Base-by-base conservation (phyloP, 2,797 vertebrate species). In the Antrozous pallidus region DNA sequence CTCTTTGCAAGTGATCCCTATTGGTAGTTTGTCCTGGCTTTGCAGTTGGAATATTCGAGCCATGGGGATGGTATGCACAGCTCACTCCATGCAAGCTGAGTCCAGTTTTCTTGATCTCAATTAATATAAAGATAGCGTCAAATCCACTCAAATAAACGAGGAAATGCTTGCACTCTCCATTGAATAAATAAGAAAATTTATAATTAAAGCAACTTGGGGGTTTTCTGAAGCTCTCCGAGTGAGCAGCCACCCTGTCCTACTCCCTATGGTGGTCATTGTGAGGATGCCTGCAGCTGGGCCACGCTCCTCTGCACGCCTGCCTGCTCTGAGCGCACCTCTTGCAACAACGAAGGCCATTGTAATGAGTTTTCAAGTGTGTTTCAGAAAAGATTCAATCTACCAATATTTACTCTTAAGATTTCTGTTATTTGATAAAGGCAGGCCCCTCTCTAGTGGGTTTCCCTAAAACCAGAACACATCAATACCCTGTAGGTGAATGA, bases 211-310 rank as follows among this genome's bases (percentile, higher is more conserved):
- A 51, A 36, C 6, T 24, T 69, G 22, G n/a, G 56, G 18, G 1
- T 58, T 67, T 83, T 61, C 75, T 77, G 47, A 67, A 40, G 40
- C 10, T 11, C 49, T 74, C 24, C 1, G 51, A 17, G 33, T 20
- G 14, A 84, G 49, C 45, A 79, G 14, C 40, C 20, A 18, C 24
- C n/a, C 28, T 54, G 28, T 9, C 33, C 11, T 2, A 42, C 4
- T 42, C 16, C 47, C 18, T 7, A 14, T 1, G 2, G 13, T n/a
- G 22, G 49, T 22, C 38, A 65, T 20, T 20, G 6, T 1, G 12
- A 74, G 71, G 16, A 4, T 5, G 3, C 36, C 2, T 9, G 5
- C 13, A 0, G 0, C 10, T 36, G 31, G 33, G 2, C 14, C 13
- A 4, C 22, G 7, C 12, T 58, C 6, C 8, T 7, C 38, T 20